These are phyloP conservation scores for Phalacrocorax pelagicus DNA, from an alignment of 2,113 vertebrate genomes.

Conservation along the genomic window DNA sequence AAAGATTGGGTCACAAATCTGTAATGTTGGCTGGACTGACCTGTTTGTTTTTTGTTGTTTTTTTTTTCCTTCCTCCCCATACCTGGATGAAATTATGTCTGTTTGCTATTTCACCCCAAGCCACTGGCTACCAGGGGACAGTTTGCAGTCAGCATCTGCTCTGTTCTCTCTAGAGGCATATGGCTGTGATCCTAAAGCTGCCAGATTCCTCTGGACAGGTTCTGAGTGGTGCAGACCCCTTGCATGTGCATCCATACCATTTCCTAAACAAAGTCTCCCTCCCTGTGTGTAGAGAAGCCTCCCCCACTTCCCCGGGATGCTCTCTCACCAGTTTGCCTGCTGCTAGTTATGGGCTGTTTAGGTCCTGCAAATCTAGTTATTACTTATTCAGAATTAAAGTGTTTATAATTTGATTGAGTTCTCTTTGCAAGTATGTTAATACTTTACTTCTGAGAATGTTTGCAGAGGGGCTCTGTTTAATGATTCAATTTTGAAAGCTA, in stretches of 20 bases:
- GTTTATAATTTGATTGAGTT: background rate
- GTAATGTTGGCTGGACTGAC: background rate
- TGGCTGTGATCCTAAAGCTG: background rate
- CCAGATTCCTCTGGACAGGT: background rate
- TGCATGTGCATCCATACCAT: fast-evolving
- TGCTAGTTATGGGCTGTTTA: background rate
- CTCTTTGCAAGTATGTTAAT: background rate
- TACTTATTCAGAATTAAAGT: background rate
- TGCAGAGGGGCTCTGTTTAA: background rate
- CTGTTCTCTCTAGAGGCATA: background rate
- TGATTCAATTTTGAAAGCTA: conserved; percentile 16
- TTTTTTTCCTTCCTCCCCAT: too few species aligned
- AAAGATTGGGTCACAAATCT: background rate
- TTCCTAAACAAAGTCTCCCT: background rate
- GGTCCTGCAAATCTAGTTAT: background rate
- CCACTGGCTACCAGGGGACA: background rate
- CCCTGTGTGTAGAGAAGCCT: background rate
- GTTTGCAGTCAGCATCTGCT: background rate
- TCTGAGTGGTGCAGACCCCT: background rate
- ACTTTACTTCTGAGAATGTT: background rate
- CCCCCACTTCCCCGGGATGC: background rate
- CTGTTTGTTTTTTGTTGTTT: background rate
- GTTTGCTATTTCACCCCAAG: background rate
- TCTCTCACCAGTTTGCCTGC: background rate
- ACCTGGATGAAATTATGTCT: background rate